Evolutionary conservation across 2,797 vertebrate genomes (phyloP).

Genomic region (Ispidina picta): DNA sequence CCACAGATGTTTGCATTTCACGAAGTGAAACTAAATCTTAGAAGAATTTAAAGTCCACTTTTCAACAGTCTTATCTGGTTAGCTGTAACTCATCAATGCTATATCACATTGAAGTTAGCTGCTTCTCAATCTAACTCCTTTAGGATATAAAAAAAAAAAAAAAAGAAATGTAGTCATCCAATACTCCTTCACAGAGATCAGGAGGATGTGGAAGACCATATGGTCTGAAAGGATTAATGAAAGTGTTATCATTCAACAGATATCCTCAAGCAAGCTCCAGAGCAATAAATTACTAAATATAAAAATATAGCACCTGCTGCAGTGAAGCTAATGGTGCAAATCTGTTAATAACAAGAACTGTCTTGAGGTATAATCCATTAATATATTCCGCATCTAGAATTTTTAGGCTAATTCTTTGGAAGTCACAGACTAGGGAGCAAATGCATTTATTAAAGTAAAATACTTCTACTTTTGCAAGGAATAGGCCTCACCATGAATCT

Average conservation of each 20-base stretch:
- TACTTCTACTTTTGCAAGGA: slow-evolving; percentile 49
- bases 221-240: slow-evolving; percentile 57
- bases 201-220: slow-evolving; percentile 11
- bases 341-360: slow-evolving; percentile 50
- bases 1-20: neutral
- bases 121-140: neutral
- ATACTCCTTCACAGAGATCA: neutral
- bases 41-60: neutral
- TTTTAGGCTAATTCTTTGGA: slow-evolving; percentile 58
- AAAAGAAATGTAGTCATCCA: neutral
- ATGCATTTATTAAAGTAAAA: slow-evolving; percentile 57
- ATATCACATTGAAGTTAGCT: neutral
- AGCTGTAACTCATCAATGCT: neutral
- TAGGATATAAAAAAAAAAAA: neutral
- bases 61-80: neutral
- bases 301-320: slow-evolving; percentile 52
- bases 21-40: neutral
- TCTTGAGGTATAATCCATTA: slow-evolving; percentile 39
- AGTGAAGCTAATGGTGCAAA: slow-evolving; percentile 58
- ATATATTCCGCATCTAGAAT: slow-evolving; percentile 3
- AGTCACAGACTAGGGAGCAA: slow-evolving; percentile 50
- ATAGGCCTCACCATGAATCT: slow-evolving; percentile 34
- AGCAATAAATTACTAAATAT: slow-evolving; percentile 68
- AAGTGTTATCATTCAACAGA: slow-evolving; percentile 43
- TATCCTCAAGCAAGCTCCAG: slow-evolving; percentile 36